Evolutionary conservation across 2,797 vertebrate species (phyloP), one percentile per base, ranked within the genome.

Genomic region (Enteromius treurensis): DNA sequence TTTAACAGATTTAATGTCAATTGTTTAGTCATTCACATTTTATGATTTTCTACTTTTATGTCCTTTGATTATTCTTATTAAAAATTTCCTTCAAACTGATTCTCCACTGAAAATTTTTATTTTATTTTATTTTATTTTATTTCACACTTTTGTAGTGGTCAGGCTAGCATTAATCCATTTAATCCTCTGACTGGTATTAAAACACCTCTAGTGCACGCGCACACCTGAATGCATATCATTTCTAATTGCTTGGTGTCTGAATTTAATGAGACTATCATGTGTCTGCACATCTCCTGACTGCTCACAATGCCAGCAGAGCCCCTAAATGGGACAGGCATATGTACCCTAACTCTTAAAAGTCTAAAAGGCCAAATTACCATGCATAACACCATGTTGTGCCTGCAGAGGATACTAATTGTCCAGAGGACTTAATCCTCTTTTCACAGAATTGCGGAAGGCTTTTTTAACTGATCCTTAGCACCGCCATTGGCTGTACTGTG

Each of bases 391-490:
- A 60, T 37, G 65, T 29, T 67, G 47, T 76, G 71, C 34, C 71
- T 42, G 51, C 75, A 62, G 65, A 83, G 64, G 8, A 70, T 67
- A 10, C 75, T 78, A 71, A 58, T 70, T 70, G 74, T 77, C 26
- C 21, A 62, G 21, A 37, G n/a, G 51, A 49, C 75, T 83, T 83
- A 78, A 83, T 83, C 82, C 75, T 71, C 74, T 83, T 83, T 83
- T 78, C 82, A 62, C 65, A 78, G 75, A 83, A 77, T 21, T 47
- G 6, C 4, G 73, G 49, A 77, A 42, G 81, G 69, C 34, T 69
- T 55, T 64, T 34, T 42, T 49, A 23, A 5, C 75, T 40, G 29
- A 49, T 62, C 21, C 49, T 69, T 70, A 77, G 37, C 65, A 47
- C 49, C 11, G 8, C 19, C 64, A 23, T 10, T 47, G 62, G 9